Conservation (phyloP, 2,113 vertebrate species). For the Montifringilla adamsi region DNA sequence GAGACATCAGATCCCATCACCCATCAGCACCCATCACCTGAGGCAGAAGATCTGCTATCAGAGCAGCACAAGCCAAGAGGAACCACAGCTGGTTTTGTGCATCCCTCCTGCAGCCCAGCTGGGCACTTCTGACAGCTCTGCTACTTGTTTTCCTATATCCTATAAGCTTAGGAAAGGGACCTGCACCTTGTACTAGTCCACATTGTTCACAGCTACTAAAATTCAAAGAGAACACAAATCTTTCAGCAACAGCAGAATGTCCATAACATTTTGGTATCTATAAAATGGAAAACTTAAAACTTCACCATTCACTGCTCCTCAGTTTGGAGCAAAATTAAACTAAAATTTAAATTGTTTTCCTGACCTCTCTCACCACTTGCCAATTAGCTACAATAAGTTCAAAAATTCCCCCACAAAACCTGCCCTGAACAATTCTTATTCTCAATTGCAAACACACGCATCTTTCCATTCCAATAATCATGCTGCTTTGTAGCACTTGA, state of each 20-base stretch:
- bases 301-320: not conserved
- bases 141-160: not conserved
- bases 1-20: no score
- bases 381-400: not conserved
- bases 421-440: not conserved
- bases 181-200: not conserved
- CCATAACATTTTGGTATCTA: not conserved
- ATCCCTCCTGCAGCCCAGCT: not conserved
- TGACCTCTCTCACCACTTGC: not conserved
- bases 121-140: not conserved
- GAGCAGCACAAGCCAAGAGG: not conserved
- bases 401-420: accelerated
- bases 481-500: not conserved
- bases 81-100: not conserved
- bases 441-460: not conserved
- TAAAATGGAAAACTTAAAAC: not conserved
- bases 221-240: not conserved
- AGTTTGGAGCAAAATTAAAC: not conserved
- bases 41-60: not conserved
- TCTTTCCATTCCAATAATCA: not conserved
- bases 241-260: not conserved
- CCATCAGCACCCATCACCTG: not conserved
- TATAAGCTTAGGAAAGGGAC: not conserved
- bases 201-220: not conserved
- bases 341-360: not conserved